Evolutionary conservation across 2,113 vertebrate species (phyloP).

Genomic region (Oryzias melastigma): DNA sequence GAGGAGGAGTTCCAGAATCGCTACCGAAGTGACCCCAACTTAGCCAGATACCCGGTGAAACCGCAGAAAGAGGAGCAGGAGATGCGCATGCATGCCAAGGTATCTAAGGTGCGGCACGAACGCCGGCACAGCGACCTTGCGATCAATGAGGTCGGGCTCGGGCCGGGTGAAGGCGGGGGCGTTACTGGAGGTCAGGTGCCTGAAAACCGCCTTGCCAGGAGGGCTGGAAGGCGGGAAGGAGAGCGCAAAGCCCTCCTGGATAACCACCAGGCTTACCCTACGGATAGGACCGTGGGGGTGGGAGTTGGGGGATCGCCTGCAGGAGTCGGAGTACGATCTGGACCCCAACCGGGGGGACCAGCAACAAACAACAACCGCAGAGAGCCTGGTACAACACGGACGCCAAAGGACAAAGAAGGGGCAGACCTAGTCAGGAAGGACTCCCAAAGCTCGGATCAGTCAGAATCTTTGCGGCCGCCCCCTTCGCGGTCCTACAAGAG

Average conservation of each 20-base stretch:
- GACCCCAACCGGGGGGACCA: conserved; percentile 71
- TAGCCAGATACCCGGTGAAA: conserved; percentile 94
- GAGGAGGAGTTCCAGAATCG: conserved; percentile 93
- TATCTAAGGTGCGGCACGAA: conserved; percentile 93
- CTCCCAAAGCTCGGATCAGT: conserved; percentile 97
- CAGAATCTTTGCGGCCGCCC: conserved; percentile 92
- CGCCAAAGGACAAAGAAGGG: conserved; percentile 86
- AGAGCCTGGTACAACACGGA: conserved; percentile 84
- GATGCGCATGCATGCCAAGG: conserved; percentile 97
- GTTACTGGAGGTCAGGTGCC: conserved; percentile 71
- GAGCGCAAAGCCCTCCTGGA: conserved; percentile 81
- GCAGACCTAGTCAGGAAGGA: conserved; percentile 94
- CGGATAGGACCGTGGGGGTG: conserved; percentile 88
- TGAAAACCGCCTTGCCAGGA: conserved; percentile 81
- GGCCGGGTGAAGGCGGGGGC: conserved; percentile 74
- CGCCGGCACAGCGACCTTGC: conserved; percentile 94
- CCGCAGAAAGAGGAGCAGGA: conserved; percentile 95
- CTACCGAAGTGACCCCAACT: conserved; percentile 95
- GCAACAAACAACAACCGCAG: conserved; percentile 84
- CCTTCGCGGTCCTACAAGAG: conserved; percentile 91
- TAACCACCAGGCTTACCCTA: conserved; percentile 83
- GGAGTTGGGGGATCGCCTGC: conserved; percentile 78
- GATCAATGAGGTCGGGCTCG: conserved; percentile 84
- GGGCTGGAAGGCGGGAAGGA: conserved; percentile 74
- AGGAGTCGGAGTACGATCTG: conserved; percentile 73